Conservation (phyloP, 2,888 invertebrate species). For the Caenorhabditis panamensis region DNA sequence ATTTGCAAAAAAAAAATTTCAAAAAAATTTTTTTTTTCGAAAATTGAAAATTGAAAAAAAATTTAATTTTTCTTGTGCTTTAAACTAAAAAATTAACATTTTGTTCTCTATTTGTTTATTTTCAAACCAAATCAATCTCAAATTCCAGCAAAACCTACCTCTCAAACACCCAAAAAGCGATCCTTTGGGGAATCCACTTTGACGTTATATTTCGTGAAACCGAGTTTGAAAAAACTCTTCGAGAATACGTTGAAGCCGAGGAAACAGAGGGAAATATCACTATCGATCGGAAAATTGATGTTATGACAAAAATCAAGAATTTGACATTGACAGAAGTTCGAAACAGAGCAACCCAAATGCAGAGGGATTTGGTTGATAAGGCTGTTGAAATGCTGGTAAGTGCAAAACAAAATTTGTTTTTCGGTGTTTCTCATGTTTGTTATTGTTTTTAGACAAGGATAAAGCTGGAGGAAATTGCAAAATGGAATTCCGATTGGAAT, state of each 20-base stretch:
- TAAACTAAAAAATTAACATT: too few relatives aligned
- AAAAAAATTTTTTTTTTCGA: too few relatives aligned
- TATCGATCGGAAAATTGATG: constrained; percentile 38
- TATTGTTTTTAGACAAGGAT: too few relatives aligned
- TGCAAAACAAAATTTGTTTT: too few relatives aligned
- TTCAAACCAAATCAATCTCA: too few relatives aligned
- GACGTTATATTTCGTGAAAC: constrained; percentile 22
- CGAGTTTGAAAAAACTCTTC: constrained; percentile 23
- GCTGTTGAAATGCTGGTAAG: constrained; percentile 41
- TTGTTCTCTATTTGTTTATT: too few relatives aligned
- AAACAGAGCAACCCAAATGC: constrained; percentile 17
- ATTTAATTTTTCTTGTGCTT: too few relatives aligned
- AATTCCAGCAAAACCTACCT: constrained; percentile 15
- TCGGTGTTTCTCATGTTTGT: too few relatives aligned
- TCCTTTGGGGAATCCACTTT: constrained; percentile 3
- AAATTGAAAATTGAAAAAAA: too few relatives aligned
- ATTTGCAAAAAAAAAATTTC: too few relatives aligned
- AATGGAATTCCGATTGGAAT: background rate
- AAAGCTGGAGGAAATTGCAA: background rate
- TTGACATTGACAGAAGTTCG: constrained; percentile 23
- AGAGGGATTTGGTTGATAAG: constrained; percentile 24
- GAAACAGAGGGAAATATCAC: constrained; percentile 9
- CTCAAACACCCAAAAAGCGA: background rate
- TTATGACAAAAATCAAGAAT: constrained; percentile 17
- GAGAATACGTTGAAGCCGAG: constrained; percentile 13